A percentile compares a stretch with the other conserved stretches of the same genome.
Evolutionary conservation across 2,113 vertebrate species (phyloP).

Genomic region (Anas platyrhynchos): DNA sequence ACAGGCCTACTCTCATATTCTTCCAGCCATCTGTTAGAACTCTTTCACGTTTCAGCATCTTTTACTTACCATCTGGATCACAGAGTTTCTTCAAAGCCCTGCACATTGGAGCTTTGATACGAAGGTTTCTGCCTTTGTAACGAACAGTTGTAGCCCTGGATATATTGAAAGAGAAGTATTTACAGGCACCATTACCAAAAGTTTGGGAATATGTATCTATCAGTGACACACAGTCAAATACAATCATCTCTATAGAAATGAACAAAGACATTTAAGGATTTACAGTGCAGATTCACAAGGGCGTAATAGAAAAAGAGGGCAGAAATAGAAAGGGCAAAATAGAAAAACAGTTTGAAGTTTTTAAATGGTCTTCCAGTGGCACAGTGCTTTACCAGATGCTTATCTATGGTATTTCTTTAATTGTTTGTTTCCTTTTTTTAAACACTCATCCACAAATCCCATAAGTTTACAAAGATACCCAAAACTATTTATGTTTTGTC

Average conservation of each 20-base stretch:
- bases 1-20: neutral
- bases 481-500: neutral
- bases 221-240: neutral
- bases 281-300: neutral
- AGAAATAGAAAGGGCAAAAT: no score
- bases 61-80: constrained; percentile 92
- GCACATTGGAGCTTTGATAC: constrained; percentile 98
- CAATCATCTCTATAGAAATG: neutral
- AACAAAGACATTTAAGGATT: neutral
- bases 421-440: neutral
- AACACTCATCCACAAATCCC: neutral
- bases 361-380: neutral
- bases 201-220: neutral
- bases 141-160: constrained; percentile 94
- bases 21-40: neutral
- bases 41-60: neutral
- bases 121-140: constrained; percentile 95
- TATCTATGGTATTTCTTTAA: neutral
- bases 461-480: neutral
- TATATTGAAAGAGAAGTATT: neutral
- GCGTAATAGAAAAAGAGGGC: no score
- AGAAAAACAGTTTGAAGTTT: neutral
- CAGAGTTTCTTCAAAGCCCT: constrained; percentile 96
- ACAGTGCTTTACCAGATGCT: neutral
- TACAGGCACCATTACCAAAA: neutral